Base-by-base conservation (phyloP, 2,797 vertebrate genomes). In the Chaetophractus vellerosus region DNA sequence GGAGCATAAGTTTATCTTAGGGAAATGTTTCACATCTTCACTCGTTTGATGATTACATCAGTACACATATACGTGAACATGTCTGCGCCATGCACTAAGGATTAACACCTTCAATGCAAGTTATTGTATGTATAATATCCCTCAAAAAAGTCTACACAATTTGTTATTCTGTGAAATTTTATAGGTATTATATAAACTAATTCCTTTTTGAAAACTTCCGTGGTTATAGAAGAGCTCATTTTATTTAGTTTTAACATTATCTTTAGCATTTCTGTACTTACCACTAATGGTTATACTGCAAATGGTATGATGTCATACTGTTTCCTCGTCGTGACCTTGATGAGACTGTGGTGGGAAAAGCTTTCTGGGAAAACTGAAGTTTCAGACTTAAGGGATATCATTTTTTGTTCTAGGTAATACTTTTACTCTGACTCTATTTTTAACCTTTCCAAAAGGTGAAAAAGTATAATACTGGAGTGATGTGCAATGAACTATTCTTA, bases 401-500 rank as follows among this genome's bases (percentile, higher is more conserved):
- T 72, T 81, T 93, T 18, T 83, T 64, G 14, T 55, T 93, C 18
- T 24, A 16, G 24, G 1, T 66, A 79, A 59, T 33, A 55, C 28
- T 76, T 55, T 90, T 64, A 48, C 9, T 69, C 0, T 74, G 59
- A 69, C 31, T 81, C 31, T 87, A 33, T 93, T 69, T 89, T 50
- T 81, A 90, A 82, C 1, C 18, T 74, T 69, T 91, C 24, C 59
- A 86, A 92, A 72, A 80, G 41, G 66, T 14, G 80, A 93, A 76
- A n/a, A 96, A 69, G 18, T 50, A 38, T 28, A 78, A 64, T 57
- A 82, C 57, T 94, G 18, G 36, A 86, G 31, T 55, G 55, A 84
- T 74, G 15, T 48, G 2, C 48, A 95, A 89, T 89, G 81, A 86
- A 88, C 48, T 68, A 83, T 59, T 78, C 64, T 78, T 76, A 66